phyloP scores from a whole-genome alignment of 2,888 invertebrate genomes.

The Odontocerum albicorne region DNA sequence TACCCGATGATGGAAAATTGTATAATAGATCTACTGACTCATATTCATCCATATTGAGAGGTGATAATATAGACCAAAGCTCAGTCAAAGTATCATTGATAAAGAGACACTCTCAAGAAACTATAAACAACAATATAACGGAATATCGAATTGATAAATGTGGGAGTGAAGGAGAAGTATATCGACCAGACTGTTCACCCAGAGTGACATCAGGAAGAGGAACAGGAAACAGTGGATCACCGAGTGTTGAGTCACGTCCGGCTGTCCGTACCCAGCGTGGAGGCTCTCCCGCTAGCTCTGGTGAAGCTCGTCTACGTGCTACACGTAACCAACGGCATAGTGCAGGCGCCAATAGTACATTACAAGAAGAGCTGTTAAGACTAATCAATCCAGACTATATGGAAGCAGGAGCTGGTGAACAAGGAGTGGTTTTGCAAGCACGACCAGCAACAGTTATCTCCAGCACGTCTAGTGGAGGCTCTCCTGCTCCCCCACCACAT shows the following conservation, averaged over 20 bases:
- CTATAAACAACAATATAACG: conserved; percentile 11
- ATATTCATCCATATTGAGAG: conserved; percentile 15
- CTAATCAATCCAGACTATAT: conserved; percentile 80
- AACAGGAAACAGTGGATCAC: conserved; percentile 4
- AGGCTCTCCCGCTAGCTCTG: conserved; percentile 30
- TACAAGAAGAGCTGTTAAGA: conserved; percentile 84
- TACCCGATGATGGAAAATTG: conserved; percentile 2
- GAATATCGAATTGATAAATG: conserved; percentile 28
- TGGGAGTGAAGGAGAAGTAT: background rate
- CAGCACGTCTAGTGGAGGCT: conserved; percentile 57
- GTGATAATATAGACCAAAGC: conserved; percentile 10
- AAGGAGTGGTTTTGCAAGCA: conserved; percentile 66
- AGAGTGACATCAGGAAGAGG: background rate
- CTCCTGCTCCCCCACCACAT: conserved; percentile 40
- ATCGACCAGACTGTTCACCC: conserved; percentile 13
- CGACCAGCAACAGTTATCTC: conserved; percentile 67
- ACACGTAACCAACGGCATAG: conserved; percentile 38
- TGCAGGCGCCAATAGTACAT: conserved; percentile 51
- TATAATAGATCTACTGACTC: conserved; percentile 25
- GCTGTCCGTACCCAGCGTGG: too few species aligned
- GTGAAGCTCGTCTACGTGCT: conserved; percentile 47
- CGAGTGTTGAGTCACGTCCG: conserved; percentile 2
- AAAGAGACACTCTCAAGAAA: conserved; percentile 30
- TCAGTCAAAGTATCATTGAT: conserved; percentile 16
- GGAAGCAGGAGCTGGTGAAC: conserved; percentile 45